Conservation (phyloP, 2,113 vertebrate genomes). For the Lontra canadensis region DNA sequence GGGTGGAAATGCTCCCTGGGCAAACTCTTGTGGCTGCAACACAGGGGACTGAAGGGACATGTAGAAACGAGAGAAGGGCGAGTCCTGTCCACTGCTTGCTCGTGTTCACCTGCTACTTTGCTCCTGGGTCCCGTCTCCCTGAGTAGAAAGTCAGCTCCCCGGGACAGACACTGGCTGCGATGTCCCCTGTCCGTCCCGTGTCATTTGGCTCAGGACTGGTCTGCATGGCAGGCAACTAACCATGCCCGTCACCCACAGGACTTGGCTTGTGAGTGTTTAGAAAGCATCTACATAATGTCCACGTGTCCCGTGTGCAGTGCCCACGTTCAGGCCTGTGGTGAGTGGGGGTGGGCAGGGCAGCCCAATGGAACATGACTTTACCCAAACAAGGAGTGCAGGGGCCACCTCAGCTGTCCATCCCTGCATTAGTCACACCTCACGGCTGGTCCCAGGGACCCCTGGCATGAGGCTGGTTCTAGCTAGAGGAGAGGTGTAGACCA, state of each 20-base stretch:
- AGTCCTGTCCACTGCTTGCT: rapidly evolving
- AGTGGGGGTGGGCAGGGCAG: too few species aligned
- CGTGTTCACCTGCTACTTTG: rapidly evolving
- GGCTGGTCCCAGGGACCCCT: neutral
- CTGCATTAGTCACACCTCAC: neutral
- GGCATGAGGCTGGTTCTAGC: neutral
- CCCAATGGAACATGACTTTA: neutral
- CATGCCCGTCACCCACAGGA: neutral
- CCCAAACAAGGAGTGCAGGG: neutral
- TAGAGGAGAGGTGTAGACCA: neutral
- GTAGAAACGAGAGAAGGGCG: neutral
- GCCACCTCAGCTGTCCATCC: neutral
- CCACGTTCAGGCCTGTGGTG: neutral
- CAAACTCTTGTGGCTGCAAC: neutral
- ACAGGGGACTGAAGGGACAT: neutral
- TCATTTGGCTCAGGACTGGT: neutral
- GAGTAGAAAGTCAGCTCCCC: neutral
- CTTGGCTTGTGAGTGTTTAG: too few species aligned
- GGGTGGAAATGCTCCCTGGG: too few species aligned
- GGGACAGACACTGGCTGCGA: neutral
- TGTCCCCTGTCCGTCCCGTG: rapidly evolving
- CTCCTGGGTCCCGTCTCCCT: neutral
- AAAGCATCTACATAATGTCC: neutral
- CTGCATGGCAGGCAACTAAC: neutral
- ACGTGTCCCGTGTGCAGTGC: too few species aligned